phyloP scores from a whole-genome alignment of 2,797 vertebrate genomes.

The Varecia variegata region DNA sequence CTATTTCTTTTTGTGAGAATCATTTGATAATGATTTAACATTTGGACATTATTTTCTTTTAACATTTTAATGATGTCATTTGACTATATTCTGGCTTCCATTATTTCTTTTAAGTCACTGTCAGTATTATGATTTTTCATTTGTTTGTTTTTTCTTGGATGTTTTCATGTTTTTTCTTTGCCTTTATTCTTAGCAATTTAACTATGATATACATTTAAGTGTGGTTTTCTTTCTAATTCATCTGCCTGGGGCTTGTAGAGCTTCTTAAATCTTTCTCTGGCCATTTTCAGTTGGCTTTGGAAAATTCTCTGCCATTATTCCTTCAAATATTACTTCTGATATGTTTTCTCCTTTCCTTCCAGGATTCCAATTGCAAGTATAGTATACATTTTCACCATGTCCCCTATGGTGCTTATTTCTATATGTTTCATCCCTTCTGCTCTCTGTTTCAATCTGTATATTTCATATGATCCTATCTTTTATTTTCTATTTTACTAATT shows the following conservation, averaged over 20 bases:
- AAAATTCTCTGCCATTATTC: not conserved
- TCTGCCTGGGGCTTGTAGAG: not conserved
- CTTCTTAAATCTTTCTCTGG: not conserved
- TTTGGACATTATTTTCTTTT: not conserved
- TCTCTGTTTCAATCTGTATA: not conserved
- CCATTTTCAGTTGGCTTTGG: not conserved
- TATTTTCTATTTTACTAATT: not conserved
- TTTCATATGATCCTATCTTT: not conserved
- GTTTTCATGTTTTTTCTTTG: not conserved
- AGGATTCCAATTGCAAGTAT: not conserved
- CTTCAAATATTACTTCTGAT: not conserved
- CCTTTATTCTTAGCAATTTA: not conserved
- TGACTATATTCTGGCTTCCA: not conserved
- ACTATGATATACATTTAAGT: not conserved
- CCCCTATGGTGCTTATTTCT: not conserved
- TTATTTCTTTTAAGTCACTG: not conserved
- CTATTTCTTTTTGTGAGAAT: not conserved
- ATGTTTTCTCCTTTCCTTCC: not conserved
- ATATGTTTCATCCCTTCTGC: not conserved
- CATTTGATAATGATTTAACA: not conserved
- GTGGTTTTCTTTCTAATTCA: not conserved
- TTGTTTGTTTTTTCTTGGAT: not conserved
- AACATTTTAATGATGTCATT: not conserved
- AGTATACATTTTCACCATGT: not conserved
- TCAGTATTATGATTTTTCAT: not conserved